These are phyloP conservation scores for Rhynchomys soricoides DNA, from an alignment of 2,113 vertebrate genomes.

Conservation along the genomic window DNA sequence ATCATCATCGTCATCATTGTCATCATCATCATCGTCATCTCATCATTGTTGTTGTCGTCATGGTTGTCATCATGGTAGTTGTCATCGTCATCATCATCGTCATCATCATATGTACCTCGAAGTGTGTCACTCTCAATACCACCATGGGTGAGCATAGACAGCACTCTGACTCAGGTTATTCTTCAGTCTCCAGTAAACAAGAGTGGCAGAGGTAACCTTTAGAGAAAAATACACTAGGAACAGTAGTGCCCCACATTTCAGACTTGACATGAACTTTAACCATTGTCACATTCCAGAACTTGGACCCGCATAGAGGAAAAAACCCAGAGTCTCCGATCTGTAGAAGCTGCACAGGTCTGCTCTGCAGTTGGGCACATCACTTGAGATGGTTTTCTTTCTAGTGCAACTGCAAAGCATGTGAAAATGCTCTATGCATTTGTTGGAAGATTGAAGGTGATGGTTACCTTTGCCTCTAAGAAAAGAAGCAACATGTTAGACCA, in stretches of 20 bases:
- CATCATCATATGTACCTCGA: not conserved
- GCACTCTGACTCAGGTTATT: not conserved
- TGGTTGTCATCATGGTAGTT: not conserved
- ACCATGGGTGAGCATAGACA: not conserved
- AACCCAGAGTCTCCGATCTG: rapidly evolving
- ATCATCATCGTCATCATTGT: not conserved
- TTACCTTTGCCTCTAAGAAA: conserved; percentile 61
- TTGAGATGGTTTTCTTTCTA: no score
- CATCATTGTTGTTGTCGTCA: no score
- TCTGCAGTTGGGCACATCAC: rapidly evolving
- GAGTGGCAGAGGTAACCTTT: not conserved
- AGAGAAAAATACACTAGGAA: not conserved
- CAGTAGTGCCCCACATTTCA: not conserved
- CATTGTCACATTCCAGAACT: not conserved
- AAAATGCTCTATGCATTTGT: not conserved
- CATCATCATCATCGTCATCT: not conserved
- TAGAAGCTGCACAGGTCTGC: not conserved
- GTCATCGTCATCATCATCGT: no score
- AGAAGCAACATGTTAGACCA: conserved; percentile 48
- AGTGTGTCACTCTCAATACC: not conserved
- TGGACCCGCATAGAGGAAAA: not conserved
- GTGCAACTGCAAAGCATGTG: not conserved
- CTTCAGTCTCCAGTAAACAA: not conserved
- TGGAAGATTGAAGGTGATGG: not conserved
- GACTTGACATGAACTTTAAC: not conserved